phyloP scores from a whole-genome alignment of 2,888 invertebrate genomes.

The Poecilus cupreus region DNA sequence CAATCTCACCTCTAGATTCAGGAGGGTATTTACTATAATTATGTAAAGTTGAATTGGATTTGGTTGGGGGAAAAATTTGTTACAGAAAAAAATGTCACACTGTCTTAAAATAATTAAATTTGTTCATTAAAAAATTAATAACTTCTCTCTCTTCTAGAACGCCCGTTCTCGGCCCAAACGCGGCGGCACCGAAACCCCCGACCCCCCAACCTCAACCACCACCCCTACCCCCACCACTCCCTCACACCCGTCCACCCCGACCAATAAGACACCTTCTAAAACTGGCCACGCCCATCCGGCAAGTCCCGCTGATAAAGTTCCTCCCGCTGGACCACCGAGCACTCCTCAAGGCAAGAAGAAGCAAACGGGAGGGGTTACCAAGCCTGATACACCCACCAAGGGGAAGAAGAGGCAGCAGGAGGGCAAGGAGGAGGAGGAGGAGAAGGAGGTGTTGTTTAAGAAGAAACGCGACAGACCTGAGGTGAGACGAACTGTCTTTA shows the following conservation, averaged over 20 bases:
- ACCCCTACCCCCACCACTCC: slow-evolving; percentile 6
- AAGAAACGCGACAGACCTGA: slow-evolving; percentile 74
- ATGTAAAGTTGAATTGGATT: too few species aligned
- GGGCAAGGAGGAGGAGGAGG: slow-evolving; percentile 71
- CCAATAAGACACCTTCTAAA: slow-evolving; percentile 74
- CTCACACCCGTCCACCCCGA: not conserved
- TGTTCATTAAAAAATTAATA: slow-evolving; percentile 60
- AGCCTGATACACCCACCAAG: slow-evolving; percentile 76
- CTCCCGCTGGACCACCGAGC: slow-evolving; percentile 60
- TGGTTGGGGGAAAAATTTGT: too few species aligned
- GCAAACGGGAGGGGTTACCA: slow-evolving; percentile 65
- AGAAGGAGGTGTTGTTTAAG: slow-evolving; percentile 73
- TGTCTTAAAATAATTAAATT: too few species aligned
- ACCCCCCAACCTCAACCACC: slow-evolving; percentile 32
- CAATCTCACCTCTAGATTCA: too few species aligned
- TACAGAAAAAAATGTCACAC: too few species aligned
- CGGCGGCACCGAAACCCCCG: slow-evolving; percentile 77
- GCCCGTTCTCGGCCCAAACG: slow-evolving; percentile 76
- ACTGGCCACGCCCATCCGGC: slow-evolving; percentile 66
- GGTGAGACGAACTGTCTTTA: slow-evolving; percentile 59
- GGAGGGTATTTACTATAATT: too few species aligned
- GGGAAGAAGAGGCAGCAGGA: slow-evolving; percentile 74
- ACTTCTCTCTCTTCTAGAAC: slow-evolving; percentile 51
- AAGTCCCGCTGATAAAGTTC: slow-evolving; percentile 65
- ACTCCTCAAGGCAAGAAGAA: slow-evolving; percentile 61